Evolutionary conservation across 2,888 invertebrate genomes (phyloP), one percentile per base, ranked within the genome.

Genomic region (Amiota minor): DNA sequence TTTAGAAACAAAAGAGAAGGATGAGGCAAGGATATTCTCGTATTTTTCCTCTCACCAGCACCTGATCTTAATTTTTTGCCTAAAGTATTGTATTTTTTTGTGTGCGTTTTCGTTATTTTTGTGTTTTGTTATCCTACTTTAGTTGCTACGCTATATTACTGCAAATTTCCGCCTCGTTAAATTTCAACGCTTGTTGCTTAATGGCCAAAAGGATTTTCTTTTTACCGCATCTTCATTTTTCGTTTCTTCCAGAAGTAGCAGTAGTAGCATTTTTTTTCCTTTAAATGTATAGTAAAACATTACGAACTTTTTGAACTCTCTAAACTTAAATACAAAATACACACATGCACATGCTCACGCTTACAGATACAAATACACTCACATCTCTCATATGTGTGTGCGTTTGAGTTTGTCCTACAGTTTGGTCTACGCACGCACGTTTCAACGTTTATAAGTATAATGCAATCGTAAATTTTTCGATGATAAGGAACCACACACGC

Each of bases 131-230:
- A 35, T 35, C 64, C 64, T n/a, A 11, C 47, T 67, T 20, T 56
- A 12, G 18, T 61, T 14, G 45, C 18, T 61, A 6, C 50, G 20
- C 49, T 61, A 49, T 61, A 74, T 75, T 76, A 72, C 78, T 76
- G 84, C 49, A 45, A 16, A 49, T 67, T 67, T 67, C 65, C 20
- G 49, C n/a, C 20, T 67, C 65, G 65, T 67, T 67, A n/a, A 49
- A 67, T 67, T 67, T 49, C 49, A 49, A 67, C 47, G 49, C 49
- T 61, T 70, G 61, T 71, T 45, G 62, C 68, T 69, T 61, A 61
- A 68, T 71, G 74, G 23, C 53, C 68, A 53, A 71, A 71, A 47
- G 50, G 62, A 62, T 67, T 70, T 46, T 35, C 35, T 35, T 35
- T 35, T 35, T 35, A 35, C 35, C 35, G 35, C 35, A 23, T 67